Base-by-base conservation (phyloP, 2,113 vertebrate species). In the Numenius arquata region DNA sequence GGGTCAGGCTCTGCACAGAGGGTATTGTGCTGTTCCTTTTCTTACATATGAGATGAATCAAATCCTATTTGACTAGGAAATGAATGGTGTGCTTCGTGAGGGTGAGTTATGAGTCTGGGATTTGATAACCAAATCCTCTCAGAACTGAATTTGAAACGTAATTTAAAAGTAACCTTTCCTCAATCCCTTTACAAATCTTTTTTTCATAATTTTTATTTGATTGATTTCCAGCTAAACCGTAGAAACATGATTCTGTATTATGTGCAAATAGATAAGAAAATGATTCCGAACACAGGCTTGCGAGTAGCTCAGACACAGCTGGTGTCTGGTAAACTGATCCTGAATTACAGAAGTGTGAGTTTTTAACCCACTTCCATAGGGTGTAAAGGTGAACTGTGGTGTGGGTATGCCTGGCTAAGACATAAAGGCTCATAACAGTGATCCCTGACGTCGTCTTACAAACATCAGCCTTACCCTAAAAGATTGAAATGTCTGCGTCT, bases 61-160 rank as follows among this genome's bases (percentile, higher is more conserved):
- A 93, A 92, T 95, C 92, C 94, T 95, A 58, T 96, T 96, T 97
- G 92, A 88, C 77, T 95, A 91, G 89, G 73, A 96, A 96, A 96
- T 95, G 88, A 96, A 94, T 61, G 79, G 72, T 83, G 62, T 70
- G 70, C 86, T 95, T 93, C 81, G 5, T 88, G 87, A 93, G 93
- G 73, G 94, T 71, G 93, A 96, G 94, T 91, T 90, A 86, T 94
- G 91, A 97, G 78, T 67, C 95, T 94, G 94, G 94, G 96, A 95
- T 95, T 96, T 96, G 96, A 95, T 97, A 96, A 96, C 91, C 95
- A 93, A 95, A 97, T 96, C 96, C 96, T 95, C 94, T 96, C 96
- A 94, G 95, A 92, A 92, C 95, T 73, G 92, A 97, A 93, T 95
- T 36, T 93, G 96, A 92, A 95, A 96, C 78, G 19, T 94, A 96